phyloP scores from a whole-genome alignment of 2,888 invertebrate genomes.

The Perizoma flavofasciatum region DNA sequence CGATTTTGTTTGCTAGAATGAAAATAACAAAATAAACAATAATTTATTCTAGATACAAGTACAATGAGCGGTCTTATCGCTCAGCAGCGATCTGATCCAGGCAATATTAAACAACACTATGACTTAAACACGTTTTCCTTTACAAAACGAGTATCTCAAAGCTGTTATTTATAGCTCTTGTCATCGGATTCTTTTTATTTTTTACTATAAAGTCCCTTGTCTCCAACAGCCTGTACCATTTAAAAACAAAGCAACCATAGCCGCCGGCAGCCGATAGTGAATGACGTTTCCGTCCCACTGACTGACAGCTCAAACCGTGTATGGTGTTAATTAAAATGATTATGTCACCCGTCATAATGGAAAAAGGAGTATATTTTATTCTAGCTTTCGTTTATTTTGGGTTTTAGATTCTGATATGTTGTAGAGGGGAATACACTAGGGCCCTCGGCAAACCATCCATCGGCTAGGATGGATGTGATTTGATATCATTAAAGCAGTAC shows the following conservation, averaged over 20 bases:
- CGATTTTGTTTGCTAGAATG: too few species aligned
- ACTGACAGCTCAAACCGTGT: not conserved
- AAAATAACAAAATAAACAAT: too few species aligned
- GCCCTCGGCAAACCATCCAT: too few species aligned
- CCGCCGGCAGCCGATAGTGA: constrained; percentile 2
- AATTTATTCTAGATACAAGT: too few species aligned
- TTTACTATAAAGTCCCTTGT: not conserved
- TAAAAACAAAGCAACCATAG: constrained; percentile 8
- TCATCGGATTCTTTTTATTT: not conserved
- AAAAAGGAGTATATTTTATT: not conserved
- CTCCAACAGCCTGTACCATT: not conserved
- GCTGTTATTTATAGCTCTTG: not conserved
- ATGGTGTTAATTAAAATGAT: constrained; percentile 7
- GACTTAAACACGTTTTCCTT: not conserved
- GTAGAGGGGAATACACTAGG: too few species aligned
- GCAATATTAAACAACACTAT: too few species aligned
- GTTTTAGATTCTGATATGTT: too few species aligned
- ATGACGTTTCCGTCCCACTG: constrained; percentile 10
- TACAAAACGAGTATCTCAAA: not conserved
- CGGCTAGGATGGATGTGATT: too few species aligned
- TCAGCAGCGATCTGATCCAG: too few species aligned
- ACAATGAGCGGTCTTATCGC: too few species aligned
- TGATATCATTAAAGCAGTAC: too few species aligned
- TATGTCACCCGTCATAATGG: not conserved
- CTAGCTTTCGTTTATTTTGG: too few species aligned